These are phyloP conservation scores for Dissostichus mawsoni DNA, from an alignment of 2,113 vertebrate genomes.

Conservation along the genomic window DNA sequence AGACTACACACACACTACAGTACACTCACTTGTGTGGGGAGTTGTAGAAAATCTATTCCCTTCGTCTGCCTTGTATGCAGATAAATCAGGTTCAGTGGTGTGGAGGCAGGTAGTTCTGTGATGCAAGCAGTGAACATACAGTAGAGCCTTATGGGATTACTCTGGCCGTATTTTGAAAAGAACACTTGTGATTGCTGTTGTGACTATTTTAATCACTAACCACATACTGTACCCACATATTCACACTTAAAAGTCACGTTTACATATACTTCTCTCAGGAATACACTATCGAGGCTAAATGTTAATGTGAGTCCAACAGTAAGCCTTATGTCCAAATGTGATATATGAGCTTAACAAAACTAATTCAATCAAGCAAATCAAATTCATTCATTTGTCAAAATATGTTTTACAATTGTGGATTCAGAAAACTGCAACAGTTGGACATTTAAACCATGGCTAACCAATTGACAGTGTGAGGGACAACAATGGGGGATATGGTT, in stretches of 20 bases:
- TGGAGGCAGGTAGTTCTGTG: background rate
- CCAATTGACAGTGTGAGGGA: background rate
- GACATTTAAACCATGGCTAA: background rate
- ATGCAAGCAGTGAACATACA: background rate
- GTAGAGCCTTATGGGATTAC: background rate
- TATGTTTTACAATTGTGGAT: background rate
- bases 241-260: background rate
- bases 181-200: background rate
- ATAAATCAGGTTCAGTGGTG: constrained; percentile 30
- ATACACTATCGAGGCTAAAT: background rate
- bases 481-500: background rate
- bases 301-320: background rate
- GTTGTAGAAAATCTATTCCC: constrained; percentile 9
- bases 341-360: background rate
- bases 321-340: background rate
- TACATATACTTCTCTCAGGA: background rate
- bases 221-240: background rate
- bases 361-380: too few species aligned
- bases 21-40: background rate
- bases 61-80: constrained; percentile 15
- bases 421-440: background rate
- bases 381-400: background rate
- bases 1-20: background rate
- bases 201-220: background rate
- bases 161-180: background rate